Conservation (phyloP, 1,140 invertebrate genomes). For the Drosophila kurseongensis region DNA sequence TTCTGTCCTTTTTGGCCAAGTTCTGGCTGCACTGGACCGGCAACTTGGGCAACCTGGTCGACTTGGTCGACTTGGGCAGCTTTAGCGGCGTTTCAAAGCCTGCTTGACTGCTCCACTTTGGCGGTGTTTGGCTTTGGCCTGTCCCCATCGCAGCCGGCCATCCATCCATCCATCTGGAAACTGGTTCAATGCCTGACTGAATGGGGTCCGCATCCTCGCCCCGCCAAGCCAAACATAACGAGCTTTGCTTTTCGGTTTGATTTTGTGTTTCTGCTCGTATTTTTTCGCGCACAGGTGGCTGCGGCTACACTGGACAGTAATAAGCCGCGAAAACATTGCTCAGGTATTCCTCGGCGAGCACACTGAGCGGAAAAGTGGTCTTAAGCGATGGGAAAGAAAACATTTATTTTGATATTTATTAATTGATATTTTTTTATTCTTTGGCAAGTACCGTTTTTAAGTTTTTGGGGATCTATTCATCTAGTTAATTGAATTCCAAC, state of each 20-base stretch:
- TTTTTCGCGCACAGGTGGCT: constrained; percentile 75
- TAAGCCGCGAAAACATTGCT: constrained; percentile 82
- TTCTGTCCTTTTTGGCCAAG: neutral
- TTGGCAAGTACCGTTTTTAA: too few species aligned
- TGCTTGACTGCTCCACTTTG: constrained; percentile 79
- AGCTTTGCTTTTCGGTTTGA: constrained; percentile 78
- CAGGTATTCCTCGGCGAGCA: constrained; percentile 44
- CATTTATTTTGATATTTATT: too few species aligned
- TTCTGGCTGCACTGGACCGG: constrained; percentile 8
- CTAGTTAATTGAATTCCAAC: too few species aligned
- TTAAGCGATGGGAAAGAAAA: too few species aligned
- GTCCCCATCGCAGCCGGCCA: constrained; percentile 62
- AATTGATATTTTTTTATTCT: neutral
- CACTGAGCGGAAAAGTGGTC: constrained; percentile 5
- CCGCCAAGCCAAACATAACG: constrained; percentile 52
- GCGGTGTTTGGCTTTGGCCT: constrained; percentile 49
- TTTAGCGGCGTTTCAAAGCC: constrained; percentile 73
- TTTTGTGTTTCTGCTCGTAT: constrained; percentile 51
- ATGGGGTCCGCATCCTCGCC: constrained; percentile 10
- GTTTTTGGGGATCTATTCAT: too few species aligned
- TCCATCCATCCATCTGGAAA: constrained; percentile 72
- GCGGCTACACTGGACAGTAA: constrained; percentile 52
- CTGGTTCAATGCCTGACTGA: constrained; percentile 66
- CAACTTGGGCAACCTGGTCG: constrained; percentile 13
- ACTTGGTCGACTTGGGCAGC: constrained; percentile 15